Evolutionary conservation across 2,888 invertebrate species (phyloP).

Genomic region (Zygaena filipendulae): DNA sequence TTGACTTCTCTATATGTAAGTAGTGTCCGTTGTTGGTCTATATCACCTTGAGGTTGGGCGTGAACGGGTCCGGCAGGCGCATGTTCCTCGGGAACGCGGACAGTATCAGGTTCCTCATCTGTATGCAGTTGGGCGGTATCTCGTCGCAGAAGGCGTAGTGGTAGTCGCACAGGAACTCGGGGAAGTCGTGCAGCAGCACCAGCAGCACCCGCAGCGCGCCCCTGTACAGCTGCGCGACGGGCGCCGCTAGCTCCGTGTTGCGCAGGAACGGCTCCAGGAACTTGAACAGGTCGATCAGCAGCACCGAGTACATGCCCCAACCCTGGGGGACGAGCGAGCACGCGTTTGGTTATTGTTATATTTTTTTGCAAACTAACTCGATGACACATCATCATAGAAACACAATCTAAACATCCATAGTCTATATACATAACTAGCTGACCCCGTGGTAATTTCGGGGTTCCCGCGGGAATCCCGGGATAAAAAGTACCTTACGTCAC

Average conservation of each 20-base stretch:
- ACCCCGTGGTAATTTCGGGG: too few relatives aligned
- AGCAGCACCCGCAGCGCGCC: conserved; percentile 94
- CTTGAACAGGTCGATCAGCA: conserved; percentile 95
- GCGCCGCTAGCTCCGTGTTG: conserved; percentile 95
- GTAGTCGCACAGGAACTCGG: conserved; percentile 98
- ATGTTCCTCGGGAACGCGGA: conserved; percentile 98
- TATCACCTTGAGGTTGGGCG: conserved; percentile 95
- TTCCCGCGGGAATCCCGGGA: too few relatives aligned
- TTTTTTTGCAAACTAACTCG: too few relatives aligned
- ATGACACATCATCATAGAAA: too few relatives aligned
- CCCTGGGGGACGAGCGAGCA: too few relatives aligned
- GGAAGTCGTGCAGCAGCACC: conserved; percentile 97
- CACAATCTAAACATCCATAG: too few relatives aligned
- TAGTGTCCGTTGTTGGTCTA: too few relatives aligned
- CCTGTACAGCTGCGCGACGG: conserved; percentile 94
- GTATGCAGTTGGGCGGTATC: conserved; percentile 99
- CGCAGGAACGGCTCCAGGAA: conserved; percentile 96
- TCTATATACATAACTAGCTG: too few relatives aligned
- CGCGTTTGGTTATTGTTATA: too few relatives aligned
- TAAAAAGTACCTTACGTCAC: too few relatives aligned
- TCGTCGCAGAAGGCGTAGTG: conserved; percentile 99
- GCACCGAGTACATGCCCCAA: conserved; percentile 97
- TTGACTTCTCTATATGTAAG: too few relatives aligned
- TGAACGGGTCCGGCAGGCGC: conserved; percentile 98
- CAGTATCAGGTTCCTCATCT: conserved; percentile 97